These are phyloP conservation scores for Dermochelys coriacea DNA, from an alignment of 2,797 vertebrate species.

Conservation along the genomic window DNA sequence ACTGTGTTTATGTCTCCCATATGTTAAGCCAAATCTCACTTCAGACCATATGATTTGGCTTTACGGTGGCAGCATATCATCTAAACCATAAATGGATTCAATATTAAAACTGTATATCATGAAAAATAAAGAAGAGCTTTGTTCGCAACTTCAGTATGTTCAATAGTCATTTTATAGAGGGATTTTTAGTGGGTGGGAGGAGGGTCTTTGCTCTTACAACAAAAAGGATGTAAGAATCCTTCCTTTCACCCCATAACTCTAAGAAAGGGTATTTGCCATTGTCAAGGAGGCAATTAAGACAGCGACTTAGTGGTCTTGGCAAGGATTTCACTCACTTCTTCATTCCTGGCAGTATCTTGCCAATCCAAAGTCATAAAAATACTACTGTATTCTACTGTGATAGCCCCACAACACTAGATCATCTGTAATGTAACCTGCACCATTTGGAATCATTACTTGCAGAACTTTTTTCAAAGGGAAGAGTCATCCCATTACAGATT, in stretches of 20 bases:
- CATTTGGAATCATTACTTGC: background rate
- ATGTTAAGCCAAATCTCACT: background rate
- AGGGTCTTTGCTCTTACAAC: background rate
- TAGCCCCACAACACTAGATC: background rate
- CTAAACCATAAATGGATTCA: background rate
- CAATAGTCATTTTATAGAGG: background rate
- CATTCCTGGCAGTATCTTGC: background rate
- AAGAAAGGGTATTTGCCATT: background rate
- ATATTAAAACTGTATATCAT: background rate
- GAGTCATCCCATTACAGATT: background rate
- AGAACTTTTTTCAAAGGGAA: background rate
- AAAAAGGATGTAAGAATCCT: background rate
- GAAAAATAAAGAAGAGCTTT: background rate
- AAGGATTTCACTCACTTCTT: background rate
- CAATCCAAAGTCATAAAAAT: background rate
- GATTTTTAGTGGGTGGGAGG: background rate
- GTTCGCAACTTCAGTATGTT: background rate
- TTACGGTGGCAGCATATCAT: background rate
- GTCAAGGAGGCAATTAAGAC: background rate
- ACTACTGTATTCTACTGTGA: background rate
- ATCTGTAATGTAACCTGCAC: background rate
- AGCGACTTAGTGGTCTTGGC: constrained; percentile 1
- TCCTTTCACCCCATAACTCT: constrained; percentile 14
- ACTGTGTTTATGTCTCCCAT: background rate
- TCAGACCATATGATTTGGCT: background rate